Evolutionary conservation across 1,140 invertebrate species (phyloP), one percentile per base, ranked within the genome.

Genomic region (Panagrolaimus sp.): DNA sequence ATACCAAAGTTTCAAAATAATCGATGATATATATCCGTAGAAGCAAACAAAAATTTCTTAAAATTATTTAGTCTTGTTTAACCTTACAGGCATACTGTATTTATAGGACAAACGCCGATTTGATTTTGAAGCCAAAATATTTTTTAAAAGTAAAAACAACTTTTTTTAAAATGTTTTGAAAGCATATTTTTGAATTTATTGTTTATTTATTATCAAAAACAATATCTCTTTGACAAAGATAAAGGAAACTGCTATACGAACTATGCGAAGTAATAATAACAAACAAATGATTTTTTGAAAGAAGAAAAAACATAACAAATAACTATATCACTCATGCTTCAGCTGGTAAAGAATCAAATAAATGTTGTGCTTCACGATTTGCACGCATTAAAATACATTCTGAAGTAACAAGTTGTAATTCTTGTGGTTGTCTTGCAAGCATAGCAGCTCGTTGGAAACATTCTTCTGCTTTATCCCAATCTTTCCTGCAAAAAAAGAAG

Each of bases 371-470:
- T 20, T 57, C 51, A 16, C 51, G 51, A 27, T 57, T 57, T 20
- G 51, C 51, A n/a, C 51, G 51, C 20, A 20, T 57, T 16, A 57
- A 57, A 57, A 57, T 57, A 16, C 27, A 57, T 27, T 57, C 51
- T 11, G 51, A 57, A 11, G 27, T 11, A 11, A 27, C 51, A 57
- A 57, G 51, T 57, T 57, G 51, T 0, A 57, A 16, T 8, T 57
- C 51, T 20, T 57, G 51, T 3, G 51, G 51, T 27, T 57, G 51
- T 8, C 51, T 14, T 2, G 51, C 51, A 13, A 57, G 51, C 51
- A 25, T 20, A 11, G 27, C 27, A 57, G 51, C 51, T 11, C 51
- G 51, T 57, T 57, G 20, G 51, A 57, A 57, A 27, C 51, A 57
- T 57, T 57, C 51, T 11, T 25, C 20, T 20, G 51, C 51, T 20